These are phyloP conservation scores for Unio delphinus DNA, from an alignment of 2,888 invertebrate species.

Conservation along the genomic window DNA sequence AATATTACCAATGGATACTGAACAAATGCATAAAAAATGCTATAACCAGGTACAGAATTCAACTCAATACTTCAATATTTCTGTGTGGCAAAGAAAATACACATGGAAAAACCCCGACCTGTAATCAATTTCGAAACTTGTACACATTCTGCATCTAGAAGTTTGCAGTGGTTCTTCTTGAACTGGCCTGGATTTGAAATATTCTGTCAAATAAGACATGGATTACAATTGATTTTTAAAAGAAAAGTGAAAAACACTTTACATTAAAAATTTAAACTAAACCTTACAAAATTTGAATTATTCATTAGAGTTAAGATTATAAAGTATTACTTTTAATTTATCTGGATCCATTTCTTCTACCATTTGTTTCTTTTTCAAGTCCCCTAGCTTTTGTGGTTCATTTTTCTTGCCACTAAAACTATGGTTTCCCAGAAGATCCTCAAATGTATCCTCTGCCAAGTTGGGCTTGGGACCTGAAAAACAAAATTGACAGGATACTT, in stretches of 20 bases:
- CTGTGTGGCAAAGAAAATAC: too few species aligned
- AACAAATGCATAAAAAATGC: too few species aligned
- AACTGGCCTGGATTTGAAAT: neutral
- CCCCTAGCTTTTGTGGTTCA: constrained; percentile 89
- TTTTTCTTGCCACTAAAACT: constrained; percentile 84
- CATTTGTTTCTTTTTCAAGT: constrained; percentile 90
- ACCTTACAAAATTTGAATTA: neutral
- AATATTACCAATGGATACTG: too few species aligned
- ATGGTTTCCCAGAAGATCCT: constrained; percentile 90
- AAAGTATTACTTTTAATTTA: constrained; percentile 80
- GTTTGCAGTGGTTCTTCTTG: too few species aligned
- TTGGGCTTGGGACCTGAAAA: constrained; percentile 65
- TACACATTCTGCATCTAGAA: too few species aligned
- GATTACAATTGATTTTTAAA: neutral
- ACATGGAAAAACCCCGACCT: too few species aligned
- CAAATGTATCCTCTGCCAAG: constrained; percentile 83
- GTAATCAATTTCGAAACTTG: too few species aligned
- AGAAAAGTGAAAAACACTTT: neutral
- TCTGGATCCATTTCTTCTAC: constrained; percentile 93
- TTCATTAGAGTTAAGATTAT: neutral
- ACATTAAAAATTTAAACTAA: neutral
- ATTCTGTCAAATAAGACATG: neutral
- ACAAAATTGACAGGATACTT: too few species aligned
- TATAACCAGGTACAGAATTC: too few species aligned
- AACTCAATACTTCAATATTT: too few species aligned